phyloP scores from a whole-genome alignment of 2,113 vertebrate genomes.

The Ciconia stormi region DNA sequence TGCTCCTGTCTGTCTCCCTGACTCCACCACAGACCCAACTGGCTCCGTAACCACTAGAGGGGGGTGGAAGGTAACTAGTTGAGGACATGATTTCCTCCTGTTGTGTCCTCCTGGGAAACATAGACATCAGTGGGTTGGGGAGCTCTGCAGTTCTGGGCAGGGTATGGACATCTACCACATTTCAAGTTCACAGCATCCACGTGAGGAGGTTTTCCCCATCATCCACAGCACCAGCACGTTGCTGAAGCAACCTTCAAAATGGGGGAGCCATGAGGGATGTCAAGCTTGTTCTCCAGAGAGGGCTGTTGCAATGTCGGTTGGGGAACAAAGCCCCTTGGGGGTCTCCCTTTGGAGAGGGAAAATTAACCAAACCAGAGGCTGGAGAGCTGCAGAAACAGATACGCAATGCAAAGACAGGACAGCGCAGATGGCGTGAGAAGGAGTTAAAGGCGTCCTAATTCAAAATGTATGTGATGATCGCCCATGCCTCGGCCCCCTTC shows the following conservation, averaged over 20 bases:
- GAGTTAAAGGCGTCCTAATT: background rate
- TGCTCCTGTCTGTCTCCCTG: background rate
- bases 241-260: background rate
- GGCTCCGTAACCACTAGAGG: constrained; percentile 19
- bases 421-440: rapidly evolving
- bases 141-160: background rate
- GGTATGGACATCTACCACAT: background rate
- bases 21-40: background rate
- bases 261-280: rapidly evolving
- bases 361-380: background rate
- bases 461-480: background rate
- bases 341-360: background rate
- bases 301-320: rapidly evolving
- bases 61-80: constrained; percentile 1
- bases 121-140: rapidly evolving
- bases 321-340: background rate
- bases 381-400: background rate
- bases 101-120: background rate
- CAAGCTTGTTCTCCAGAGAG: background rate
- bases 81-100: background rate
- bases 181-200: background rate
- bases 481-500: background rate
- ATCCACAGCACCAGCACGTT: background rate
- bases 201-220: background rate
- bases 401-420: background rate